Evolutionary conservation across 35 echinoderm and acorn worm species (phyloP), one percentile per base, ranked within the genome.

Genomic region (Lytechinus pictus): DNA sequence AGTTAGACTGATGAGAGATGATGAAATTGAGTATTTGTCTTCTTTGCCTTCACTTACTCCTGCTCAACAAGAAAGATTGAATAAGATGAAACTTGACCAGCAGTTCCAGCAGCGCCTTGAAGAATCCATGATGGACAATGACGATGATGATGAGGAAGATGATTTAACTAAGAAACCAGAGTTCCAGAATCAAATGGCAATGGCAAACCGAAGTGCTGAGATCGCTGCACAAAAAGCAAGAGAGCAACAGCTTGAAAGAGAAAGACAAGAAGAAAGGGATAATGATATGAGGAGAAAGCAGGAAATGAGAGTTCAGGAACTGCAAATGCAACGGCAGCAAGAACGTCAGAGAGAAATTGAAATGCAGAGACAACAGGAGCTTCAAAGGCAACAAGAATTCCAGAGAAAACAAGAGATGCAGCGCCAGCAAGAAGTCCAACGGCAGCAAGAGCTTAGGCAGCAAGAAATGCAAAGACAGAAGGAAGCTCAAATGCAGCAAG

Each of bases 51-150:
- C 93, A 54, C 94, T 97, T n/a, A 95, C 94, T 95, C 96, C 95
- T 56, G 94, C 96, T n/a, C 97, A 99, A 95, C 95, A 99, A 56
- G 98, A 99, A 14, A 95, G 94, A 52, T 55, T 99, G 14, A 91
- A 93, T 8, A 99, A 99, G 86, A 61, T 99, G 12, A 95, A 92
- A 71, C 87, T 98, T 94, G 98, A 99, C 52, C 86, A 94, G 24
- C 95, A 97, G 79, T 99, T 99, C 88, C 96, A 99, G 87, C 95
- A 94, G 12, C 95, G 98, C 72, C 89, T 99, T 12, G 96, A 96
- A 57, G 97, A 98, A 60, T 94, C 96, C 6, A 89, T 89, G 54
- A 56, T 92, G 87, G 94, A 98, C 28, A 94, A 92, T 10, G 95
- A 95, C 16, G 91, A 97, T 16, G 96, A 97, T 53, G 96, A 95